phyloP scores from a whole-genome alignment of 2,888 invertebrate genomes.

The Drosophila putrida region DNA sequence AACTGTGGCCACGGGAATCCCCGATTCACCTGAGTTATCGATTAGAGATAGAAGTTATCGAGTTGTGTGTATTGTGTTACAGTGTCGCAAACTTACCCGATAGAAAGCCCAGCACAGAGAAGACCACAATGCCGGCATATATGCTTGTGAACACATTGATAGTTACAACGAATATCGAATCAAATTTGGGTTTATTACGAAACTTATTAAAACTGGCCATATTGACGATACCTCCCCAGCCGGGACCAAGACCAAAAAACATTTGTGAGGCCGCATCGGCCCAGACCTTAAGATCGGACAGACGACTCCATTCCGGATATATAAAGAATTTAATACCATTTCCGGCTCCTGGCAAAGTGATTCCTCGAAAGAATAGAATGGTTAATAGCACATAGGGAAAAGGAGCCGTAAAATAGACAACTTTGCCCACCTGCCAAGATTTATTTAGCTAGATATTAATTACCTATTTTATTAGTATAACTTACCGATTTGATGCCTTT shows the following conservation, averaged over 20 bases:
- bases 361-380: constrained; percentile 90
- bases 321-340: constrained; percentile 92
- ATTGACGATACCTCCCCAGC: constrained; percentile 93
- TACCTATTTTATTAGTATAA: too few species aligned
- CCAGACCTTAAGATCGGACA: constrained; percentile 94
- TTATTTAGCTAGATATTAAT: too few species aligned
- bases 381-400: constrained; percentile 92
- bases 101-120: constrained; percentile 92
- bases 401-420: constrained; percentile 94
- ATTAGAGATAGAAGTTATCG: neutral
- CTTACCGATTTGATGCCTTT: constrained; percentile 92
- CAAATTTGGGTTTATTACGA: constrained; percentile 88
- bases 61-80: neutral
- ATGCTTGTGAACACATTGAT: constrained; percentile 92
- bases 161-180: constrained; percentile 90
- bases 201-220: constrained; percentile 94
- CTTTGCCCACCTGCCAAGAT: constrained; percentile 82
- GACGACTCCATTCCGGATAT: constrained; percentile 91
- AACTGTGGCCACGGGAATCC: constrained; percentile 90
- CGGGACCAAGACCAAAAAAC: constrained; percentile 95
- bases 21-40: constrained; percentile 87
- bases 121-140: constrained; percentile 92
- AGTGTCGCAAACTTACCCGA: constrained; percentile 85
- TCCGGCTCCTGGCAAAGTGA: constrained; percentile 92
- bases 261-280: constrained; percentile 97